Evolutionary conservation across 2,113 vertebrate genomes (phyloP).

Genomic region (Eudorcas thomsonii): DNA sequence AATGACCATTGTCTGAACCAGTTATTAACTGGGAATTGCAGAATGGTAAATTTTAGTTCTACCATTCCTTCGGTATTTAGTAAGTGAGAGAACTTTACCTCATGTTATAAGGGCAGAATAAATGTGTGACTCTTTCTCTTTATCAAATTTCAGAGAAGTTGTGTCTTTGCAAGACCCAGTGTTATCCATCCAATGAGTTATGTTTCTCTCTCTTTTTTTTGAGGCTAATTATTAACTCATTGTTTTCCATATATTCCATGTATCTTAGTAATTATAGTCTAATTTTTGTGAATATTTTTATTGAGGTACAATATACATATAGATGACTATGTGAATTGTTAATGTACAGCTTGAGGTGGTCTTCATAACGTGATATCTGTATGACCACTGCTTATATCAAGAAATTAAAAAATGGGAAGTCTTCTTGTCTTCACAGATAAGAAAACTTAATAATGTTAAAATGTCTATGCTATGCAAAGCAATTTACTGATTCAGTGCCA

Average conservation of each 20-base stretch:
- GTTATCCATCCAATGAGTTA: neutral
- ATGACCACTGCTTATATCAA: neutral
- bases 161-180: neutral
- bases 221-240: neutral
- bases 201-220: neutral
- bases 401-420: neutral
- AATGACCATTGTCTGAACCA: neutral
- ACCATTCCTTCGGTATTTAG: neutral
- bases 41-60: neutral
- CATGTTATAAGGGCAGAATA: neutral
- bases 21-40: neutral
- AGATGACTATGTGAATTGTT: neutral
- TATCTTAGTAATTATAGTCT: neutral
- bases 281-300: neutral
- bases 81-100: neutral
- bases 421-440: neutral
- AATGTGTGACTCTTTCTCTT: neutral
- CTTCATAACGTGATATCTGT: no score
- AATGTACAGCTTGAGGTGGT: neutral
- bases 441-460: neutral
- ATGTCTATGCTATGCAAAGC: neutral
- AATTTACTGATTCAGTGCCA: neutral
- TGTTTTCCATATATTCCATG: neutral
- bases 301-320: neutral
- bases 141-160: neutral